Conservation (phyloP, 1,140 invertebrate species). For the Drosophila prosaltans region DNA sequence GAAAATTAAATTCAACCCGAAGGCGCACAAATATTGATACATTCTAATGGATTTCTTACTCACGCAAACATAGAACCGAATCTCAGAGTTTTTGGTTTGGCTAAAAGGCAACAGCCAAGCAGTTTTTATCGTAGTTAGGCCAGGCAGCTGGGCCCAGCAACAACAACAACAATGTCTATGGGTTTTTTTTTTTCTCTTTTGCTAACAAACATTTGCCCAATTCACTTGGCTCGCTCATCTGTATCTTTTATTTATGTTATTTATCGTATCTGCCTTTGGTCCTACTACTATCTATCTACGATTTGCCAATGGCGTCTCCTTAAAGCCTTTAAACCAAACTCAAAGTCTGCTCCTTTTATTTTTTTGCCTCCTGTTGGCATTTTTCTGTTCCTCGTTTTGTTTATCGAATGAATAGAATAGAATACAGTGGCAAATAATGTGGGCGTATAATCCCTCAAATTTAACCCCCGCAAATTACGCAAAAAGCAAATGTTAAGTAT, state of each 20-base stretch:
- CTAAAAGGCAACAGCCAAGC: constrained; percentile 57
- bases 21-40: constrained; percentile 82
- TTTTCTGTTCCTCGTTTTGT: constrained; percentile 40
- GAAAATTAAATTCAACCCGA: constrained; percentile 77
- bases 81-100: constrained; percentile 30
- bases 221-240: constrained; percentile 50
- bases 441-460: constrained; percentile 59
- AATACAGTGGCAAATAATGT: constrained; percentile 3
- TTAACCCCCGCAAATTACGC: constrained; percentile 59
- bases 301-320: constrained; percentile 21
- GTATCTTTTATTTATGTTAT: constrained; percentile 80
- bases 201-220: constrained; percentile 66
- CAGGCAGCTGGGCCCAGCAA: constrained; percentile 61
- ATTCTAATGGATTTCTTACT: constrained; percentile 77
- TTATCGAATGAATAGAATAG: constrained; percentile 24
- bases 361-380: constrained; percentile 27
- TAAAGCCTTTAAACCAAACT: constrained; percentile 68
- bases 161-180: constrained; percentile 62
- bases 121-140: constrained; percentile 77
- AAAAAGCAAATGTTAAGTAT: constrained; percentile 68
- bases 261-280: constrained; percentile 61
- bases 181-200: constrained; percentile 14
- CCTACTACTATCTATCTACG: not conserved
- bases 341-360: constrained; percentile 18
- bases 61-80: constrained; percentile 37